Evolutionary conservation across 2,113 vertebrate genomes (phyloP).

Genomic region (Cromileptes altivelis): DNA sequence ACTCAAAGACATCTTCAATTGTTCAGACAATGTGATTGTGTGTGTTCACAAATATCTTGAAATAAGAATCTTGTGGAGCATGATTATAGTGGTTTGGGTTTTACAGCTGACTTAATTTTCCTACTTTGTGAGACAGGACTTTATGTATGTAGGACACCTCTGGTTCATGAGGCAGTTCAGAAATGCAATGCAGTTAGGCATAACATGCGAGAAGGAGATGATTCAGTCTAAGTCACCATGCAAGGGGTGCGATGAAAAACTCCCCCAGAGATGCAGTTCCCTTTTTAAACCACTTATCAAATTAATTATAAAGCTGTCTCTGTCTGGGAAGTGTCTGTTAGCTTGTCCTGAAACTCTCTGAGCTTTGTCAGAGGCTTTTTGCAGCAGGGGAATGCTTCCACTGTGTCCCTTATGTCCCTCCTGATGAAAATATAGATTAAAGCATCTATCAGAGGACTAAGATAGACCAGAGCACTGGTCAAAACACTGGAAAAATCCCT

Average conservation of each 20-base stretch:
- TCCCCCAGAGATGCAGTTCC: too few species aligned
- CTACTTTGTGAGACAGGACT: neutral
- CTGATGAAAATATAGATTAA: conserved; percentile 23
- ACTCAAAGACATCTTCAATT: neutral
- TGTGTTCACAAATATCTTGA: neutral
- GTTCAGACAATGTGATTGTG: too few species aligned
- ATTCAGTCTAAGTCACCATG: neutral
- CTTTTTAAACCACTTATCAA: conserved; percentile 4
- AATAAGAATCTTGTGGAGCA: neutral
- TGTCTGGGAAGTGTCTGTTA: neutral
- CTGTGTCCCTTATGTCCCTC: neutral
- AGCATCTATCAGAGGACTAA: conserved; percentile 15
- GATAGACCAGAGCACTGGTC: conserved; percentile 20
- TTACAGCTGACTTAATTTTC: neutral
- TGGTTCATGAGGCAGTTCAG: conserved; percentile 2
- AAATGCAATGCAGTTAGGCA: neutral
- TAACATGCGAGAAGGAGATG: neutral
- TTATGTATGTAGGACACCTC: neutral
- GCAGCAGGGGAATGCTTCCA: conserved; percentile 17
- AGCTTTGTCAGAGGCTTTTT: conserved; percentile 2
- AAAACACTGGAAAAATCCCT: conserved; percentile 1
- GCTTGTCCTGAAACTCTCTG: neutral
- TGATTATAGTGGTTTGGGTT: neutral
- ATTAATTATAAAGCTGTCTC: neutral
- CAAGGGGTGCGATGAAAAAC: neutral